A percentile compares a stretch with the other conserved stretches of the same genome.
phyloP scores from a whole-genome alignment of 2,113 vertebrate genomes.

The Sceloporus tristichus region DNA sequence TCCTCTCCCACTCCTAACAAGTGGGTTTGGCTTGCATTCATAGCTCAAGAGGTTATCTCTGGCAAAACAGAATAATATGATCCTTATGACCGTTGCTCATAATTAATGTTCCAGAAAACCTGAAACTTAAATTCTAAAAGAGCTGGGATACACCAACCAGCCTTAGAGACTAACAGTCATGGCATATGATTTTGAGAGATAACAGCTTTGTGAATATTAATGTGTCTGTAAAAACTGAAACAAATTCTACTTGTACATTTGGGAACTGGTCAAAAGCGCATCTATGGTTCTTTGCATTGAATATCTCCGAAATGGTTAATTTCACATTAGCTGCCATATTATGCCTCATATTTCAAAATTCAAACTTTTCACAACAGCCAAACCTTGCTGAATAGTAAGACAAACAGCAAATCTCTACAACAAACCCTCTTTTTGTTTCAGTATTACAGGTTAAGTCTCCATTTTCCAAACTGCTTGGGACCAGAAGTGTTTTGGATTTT shows the following conservation, averaged over 20 bases:
- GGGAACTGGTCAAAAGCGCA: neutral
- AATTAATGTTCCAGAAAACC: neutral
- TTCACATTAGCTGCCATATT: neutral
- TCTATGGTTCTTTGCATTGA: neutral
- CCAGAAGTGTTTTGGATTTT: no score
- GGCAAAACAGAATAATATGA: neutral
- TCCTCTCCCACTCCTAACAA: neutral
- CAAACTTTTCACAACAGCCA: neutral
- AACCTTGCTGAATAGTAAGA: neutral
- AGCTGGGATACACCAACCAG: neutral
- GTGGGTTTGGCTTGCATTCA: neutral
- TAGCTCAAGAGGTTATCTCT: neutral
- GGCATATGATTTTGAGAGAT: neutral
- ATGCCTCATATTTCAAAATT: neutral
- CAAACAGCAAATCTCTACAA: neutral
- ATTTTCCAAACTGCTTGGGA: no score
- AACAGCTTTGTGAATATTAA: no score
- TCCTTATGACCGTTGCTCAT: neutral
- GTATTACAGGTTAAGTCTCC: neutral
- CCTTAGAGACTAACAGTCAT: neutral
- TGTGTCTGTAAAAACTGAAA: no score
- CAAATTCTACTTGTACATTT: no score
- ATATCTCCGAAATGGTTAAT: neutral
- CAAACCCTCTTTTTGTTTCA: neutral
- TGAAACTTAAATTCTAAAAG: neutral